Conservation (phyloP, 2,888 invertebrate species). For the Vandiemenella viatica region DNA sequence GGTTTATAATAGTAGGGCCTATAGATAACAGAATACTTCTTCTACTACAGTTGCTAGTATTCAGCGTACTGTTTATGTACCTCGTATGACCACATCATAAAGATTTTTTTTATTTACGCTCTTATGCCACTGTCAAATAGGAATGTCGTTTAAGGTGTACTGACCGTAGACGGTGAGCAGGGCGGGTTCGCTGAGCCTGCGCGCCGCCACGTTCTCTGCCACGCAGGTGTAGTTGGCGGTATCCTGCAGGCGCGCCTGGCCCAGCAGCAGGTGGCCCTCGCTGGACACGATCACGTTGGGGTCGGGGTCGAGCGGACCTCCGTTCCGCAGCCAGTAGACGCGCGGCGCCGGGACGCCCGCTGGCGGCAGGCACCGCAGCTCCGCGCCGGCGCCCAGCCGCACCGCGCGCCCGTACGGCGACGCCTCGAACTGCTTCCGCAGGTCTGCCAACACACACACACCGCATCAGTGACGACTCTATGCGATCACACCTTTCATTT, state of each 20-base stretch:
- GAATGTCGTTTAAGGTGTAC: no score
- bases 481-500: no score
- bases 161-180: conserved; percentile 82
- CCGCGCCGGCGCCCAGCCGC: conserved; percentile 68
- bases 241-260: conserved; percentile 73
- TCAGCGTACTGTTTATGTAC: no score
- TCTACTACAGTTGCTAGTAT: no score
- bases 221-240: conserved; percentile 94
- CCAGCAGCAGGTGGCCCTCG: conserved; percentile 73
- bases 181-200: conserved; percentile 69
- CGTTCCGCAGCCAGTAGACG: conserved; percentile 74
- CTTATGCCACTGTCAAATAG: no score
- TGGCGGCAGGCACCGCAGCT: conserved; percentile 77
- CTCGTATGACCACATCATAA: no score
- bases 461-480: no score
- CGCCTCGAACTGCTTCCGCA: conserved; percentile 76
- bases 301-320: conserved; percentile 51
- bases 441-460: conserved; percentile 50
- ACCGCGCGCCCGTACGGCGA: conserved; percentile 69
- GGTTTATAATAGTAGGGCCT: no score
- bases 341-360: conserved; percentile 75
- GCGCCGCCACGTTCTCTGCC: conserved; percentile 82
- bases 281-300: conserved; percentile 58
- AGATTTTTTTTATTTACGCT: no score
- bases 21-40: no score